A percentile compares a stretch with the other conserved stretches of the same genome.
Conservation (phyloP, 2,888 invertebrate species). For the Folsomia manolachei region DNA sequence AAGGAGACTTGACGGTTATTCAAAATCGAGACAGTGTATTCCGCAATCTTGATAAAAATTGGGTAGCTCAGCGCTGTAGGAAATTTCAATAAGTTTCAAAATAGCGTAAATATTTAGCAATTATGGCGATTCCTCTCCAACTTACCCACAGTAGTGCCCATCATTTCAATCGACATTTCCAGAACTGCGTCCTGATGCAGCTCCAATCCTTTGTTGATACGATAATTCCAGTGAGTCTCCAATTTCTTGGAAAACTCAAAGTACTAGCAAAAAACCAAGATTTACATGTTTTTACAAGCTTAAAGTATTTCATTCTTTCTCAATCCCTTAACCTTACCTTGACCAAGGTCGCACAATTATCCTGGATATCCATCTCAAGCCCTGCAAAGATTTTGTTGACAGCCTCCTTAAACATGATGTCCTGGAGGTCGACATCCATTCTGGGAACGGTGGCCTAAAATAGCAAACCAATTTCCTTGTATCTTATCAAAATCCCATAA, state of each 20-base stretch:
- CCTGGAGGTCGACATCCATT: not conserved
- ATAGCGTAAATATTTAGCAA: too few species aligned
- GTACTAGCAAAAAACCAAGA: slow-evolving; percentile 14
- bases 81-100: not conserved
- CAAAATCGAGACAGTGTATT: slow-evolving; percentile 13
- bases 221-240: slow-evolving; percentile 27
- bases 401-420: not conserved
- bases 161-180: slow-evolving; percentile 26
- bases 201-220: slow-evolving; percentile 6
- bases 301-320: not conserved
- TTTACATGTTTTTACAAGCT: not conserved
- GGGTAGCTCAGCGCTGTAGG: slow-evolving; percentile 29
- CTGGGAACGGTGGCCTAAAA: not conserved
- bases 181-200: slow-evolving; percentile 16
- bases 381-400: not conserved
- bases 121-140: too few species aligned
- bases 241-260: slow-evolving; percentile 28
- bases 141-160: slow-evolving; percentile 21
- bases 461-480: not conserved
- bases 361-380: slow-evolving; percentile 12
- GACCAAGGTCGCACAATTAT: slow-evolving; percentile 4
- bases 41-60: slow-evolving; percentile 37
- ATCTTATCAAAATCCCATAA: too few species aligned
- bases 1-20: not conserved
- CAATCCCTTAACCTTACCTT: not conserved